Conservation (phyloP, 2,797 vertebrate species). For the Parambassis ranga region DNA sequence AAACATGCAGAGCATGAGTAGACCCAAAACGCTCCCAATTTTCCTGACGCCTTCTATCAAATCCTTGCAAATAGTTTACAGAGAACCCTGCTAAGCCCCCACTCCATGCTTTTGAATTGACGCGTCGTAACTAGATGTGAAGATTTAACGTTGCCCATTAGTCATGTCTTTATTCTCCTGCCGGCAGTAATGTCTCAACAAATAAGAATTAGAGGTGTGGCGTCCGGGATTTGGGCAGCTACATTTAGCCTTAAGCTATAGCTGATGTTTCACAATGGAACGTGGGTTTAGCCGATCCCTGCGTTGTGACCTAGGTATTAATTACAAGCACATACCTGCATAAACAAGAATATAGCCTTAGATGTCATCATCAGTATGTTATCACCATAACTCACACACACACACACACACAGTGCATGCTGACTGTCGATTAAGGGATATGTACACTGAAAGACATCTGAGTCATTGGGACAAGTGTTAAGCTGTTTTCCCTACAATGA, state of each 20-base stretch:
- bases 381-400: slow-evolving; percentile 9
- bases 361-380: not conserved
- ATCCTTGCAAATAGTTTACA: slow-evolving; percentile 17
- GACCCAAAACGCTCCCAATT: slow-evolving; percentile 27
- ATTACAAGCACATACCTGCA: slow-evolving; percentile 21
- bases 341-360: slow-evolving; percentile 3
- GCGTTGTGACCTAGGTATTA: slow-evolving; percentile 49
- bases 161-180: slow-evolving; percentile 63
- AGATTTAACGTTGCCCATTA: slow-evolving; percentile 61
- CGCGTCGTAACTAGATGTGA: slow-evolving; percentile 63
- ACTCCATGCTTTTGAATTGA: slow-evolving; percentile 41
- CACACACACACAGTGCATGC: not conserved
- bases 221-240: slow-evolving; percentile 39
- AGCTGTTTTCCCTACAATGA: slow-evolving; percentile 39
- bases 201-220: slow-evolving; percentile 63
- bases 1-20: slow-evolving; percentile 30
- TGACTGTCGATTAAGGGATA: slow-evolving; percentile 37
- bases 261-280: slow-evolving; percentile 56
- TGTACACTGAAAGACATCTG: slow-evolving; percentile 34
- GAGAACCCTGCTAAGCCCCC: slow-evolving; percentile 21
- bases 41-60: slow-evolving; percentile 22
- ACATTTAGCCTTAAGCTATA: slow-evolving; percentile 56
- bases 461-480: slow-evolving; percentile 40
- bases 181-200: slow-evolving; percentile 65
- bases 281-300: slow-evolving; percentile 22